phyloP scores from a whole-genome alignment of 1,140 invertebrate genomes.

The Aphis gossypii region DNA sequence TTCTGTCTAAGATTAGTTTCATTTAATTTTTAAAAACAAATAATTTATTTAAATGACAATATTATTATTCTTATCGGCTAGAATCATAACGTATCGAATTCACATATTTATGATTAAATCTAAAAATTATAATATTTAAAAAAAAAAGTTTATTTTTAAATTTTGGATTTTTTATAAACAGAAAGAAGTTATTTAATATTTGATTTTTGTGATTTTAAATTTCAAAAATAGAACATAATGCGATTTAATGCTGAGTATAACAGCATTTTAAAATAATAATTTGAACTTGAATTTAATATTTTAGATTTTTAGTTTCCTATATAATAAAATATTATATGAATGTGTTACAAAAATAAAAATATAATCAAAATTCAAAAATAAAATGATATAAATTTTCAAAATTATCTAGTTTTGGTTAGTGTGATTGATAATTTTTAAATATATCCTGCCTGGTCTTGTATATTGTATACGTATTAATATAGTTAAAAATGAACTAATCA shows the following conservation, averaged over 20 bases:
- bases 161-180: background rate
- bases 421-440: background rate
- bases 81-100: background rate
- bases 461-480: background rate
- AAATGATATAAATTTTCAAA: rapidly evolving
- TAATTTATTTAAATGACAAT: background rate
- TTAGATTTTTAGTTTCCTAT: background rate
- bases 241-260: no score
- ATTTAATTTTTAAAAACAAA: no score
- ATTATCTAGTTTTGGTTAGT: background rate
- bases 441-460: background rate
- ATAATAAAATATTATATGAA: background rate
- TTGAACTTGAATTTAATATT: background rate
- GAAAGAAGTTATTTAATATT: background rate
- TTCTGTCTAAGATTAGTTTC: no score
- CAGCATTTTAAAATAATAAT: background rate
- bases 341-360: background rate
- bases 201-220: background rate
- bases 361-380: background rate
- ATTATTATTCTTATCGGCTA: background rate
- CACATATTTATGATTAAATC: background rate
- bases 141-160: no score
- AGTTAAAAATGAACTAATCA: background rate
- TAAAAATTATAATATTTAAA: background rate
- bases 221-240: no score